Evolutionary conservation across 2,113 vertebrate species (phyloP).

Genomic region (Pteruthius melanotis): DNA sequence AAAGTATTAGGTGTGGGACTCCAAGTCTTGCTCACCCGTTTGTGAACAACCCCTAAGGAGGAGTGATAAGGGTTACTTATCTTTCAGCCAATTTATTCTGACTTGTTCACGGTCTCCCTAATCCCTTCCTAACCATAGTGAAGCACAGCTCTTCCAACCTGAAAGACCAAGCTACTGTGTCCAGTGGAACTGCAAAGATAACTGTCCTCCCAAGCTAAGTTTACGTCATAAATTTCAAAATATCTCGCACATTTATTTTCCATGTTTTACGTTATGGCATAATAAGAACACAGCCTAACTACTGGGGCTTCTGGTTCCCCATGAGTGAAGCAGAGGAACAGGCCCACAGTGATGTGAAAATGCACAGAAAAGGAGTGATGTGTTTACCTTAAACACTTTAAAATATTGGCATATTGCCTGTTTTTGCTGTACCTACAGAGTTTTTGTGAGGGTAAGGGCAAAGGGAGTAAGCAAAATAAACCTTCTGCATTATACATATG

Average conservation of each 20-base stretch:
- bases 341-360: not conserved
- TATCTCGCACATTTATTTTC: not conserved
- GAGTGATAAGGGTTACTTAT: not conserved
- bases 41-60: not conserved
- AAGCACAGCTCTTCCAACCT: not conserved
- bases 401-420: not conserved
- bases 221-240: not conserved
- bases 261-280: not conserved
- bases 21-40: not conserved
- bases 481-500: not conserved
- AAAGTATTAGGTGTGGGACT: not conserved
- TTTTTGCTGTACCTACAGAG: not conserved
- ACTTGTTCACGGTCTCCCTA: not conserved
- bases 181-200: not conserved
- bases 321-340: not conserved
- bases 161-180: not conserved
- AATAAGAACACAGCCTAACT: not conserved
- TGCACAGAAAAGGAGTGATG: not conserved
- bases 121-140: not conserved
- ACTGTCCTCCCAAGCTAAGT: not conserved
- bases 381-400: not conserved
- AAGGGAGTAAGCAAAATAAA: not conserved
- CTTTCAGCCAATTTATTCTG: not conserved
- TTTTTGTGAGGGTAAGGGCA: not conserved
- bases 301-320: not conserved